Evolutionary conservation across 2,113 vertebrate species (phyloP), one percentile per base, ranked within the genome.

Genomic region (Gavialis gangeticus): DNA sequence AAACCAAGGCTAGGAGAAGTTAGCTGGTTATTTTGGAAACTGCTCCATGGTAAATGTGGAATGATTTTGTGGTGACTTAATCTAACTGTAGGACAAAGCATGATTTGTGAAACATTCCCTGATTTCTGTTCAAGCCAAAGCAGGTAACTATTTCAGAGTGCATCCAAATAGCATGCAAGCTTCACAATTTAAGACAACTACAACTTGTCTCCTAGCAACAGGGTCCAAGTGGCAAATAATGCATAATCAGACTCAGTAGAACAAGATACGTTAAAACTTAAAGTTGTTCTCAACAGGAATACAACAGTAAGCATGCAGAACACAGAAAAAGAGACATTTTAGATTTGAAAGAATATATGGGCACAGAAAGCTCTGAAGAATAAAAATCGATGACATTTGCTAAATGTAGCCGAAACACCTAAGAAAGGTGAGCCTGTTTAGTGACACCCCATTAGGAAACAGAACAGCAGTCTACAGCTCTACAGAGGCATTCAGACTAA

Each of bases 351-450:
- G 79, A 88, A 92, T 83, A 82, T 57, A 79, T 60, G 94, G 69
- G 79, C 77, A 66, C 69, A 85, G 90, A 96, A 95, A 84, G 90
- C 81, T 95, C 57, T 88, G 93, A 95, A 88, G 92, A 92, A 82
- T 92, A 94, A 93, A 95, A 96, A 95, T 62, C 77, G 16, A 91
- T 93, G 95, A 60, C 82, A 80, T 91, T 96, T 91, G 58, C 80
- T 86, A 87, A 89, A 77, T 90, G 94, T 90, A 94, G 28, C 67
- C 79, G 92, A 46, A 93, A 87, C 25, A 55, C 58, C 93, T 91
- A 5, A 37, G 79, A 82, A 79, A 88, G 21, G 92, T 94, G 84
- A 89, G 85, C 27, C 89, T 84, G n/a, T 58, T 59, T 69, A 57
- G 30, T 37, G 46, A 63, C 89, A 93, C 91, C 95, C 85, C 82